phyloP scores from a whole-genome alignment of 2,797 vertebrate species.

The Phaenicophaeus curvirostris region DNA sequence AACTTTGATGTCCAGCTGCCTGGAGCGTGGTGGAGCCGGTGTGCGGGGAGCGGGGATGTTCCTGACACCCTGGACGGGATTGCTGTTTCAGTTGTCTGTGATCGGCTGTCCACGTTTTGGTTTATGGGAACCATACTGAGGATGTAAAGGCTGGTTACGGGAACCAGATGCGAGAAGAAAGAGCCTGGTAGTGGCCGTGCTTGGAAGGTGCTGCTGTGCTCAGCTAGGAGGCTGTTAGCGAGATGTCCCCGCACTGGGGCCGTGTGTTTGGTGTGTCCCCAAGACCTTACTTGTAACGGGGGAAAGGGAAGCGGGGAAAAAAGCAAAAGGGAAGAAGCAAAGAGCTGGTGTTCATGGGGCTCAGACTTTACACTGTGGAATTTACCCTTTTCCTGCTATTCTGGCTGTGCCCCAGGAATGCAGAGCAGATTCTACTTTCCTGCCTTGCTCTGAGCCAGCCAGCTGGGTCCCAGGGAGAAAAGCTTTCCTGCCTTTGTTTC shows the following conservation, averaged over 20 bases:
- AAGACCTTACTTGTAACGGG: not conserved
- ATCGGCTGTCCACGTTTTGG: slow-evolving; percentile 33
- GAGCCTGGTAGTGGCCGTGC: not conserved
- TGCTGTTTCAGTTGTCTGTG: slow-evolving; percentile 2
- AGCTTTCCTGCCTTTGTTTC: slow-evolving; percentile 35
- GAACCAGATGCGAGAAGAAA: slow-evolving; percentile 43
- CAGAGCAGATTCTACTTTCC: not conserved
- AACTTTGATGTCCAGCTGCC: slow-evolving; percentile 59
- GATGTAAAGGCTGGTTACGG: not conserved
- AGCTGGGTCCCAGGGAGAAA: slow-evolving; percentile 7
- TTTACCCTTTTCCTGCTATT: not conserved
- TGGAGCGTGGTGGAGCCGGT: not conserved
- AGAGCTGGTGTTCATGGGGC: not conserved
- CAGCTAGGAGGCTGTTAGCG: not conserved
- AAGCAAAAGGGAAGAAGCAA: not conserved
- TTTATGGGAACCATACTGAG: slow-evolving; percentile 39
- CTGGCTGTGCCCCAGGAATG: not conserved
- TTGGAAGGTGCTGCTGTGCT: not conserved
- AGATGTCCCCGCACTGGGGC: not conserved
- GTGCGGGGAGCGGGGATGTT: slow-evolving; percentile 19
- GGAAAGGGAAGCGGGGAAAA: not conserved
- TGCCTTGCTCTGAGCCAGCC: slow-evolving; percentile 17
- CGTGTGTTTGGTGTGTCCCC: fast-evolving
- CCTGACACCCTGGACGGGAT: not conserved
- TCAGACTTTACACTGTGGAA: not conserved